Conservation (phyloP, 2,797 vertebrate species). For the Spinibarbus caldwelli region DNA sequence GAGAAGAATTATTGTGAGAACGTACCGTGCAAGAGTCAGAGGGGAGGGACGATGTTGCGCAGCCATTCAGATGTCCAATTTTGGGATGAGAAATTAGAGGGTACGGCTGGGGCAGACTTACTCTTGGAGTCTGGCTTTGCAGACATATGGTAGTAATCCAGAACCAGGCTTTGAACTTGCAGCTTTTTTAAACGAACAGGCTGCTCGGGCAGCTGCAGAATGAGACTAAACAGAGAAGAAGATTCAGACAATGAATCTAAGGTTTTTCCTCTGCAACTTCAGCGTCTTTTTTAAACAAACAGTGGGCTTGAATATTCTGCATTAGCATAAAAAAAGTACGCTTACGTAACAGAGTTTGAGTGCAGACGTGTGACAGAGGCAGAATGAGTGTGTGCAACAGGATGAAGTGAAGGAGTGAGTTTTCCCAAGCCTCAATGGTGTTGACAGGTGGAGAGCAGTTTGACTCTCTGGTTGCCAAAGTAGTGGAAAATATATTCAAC, state of each 20-base stretch:
- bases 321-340: neutral
- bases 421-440: constrained; percentile 34
- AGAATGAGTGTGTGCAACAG: constrained; percentile 46
- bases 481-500: constrained; percentile 62
- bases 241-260: constrained; percentile 38
- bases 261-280: constrained; percentile 3
- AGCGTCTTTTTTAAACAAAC: neutral
- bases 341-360: neutral
- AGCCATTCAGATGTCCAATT: constrained; percentile 83
- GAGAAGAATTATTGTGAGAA: constrained; percentile 76
- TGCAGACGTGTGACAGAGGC: neutral
- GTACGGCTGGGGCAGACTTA: constrained; percentile 75
- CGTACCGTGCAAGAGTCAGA: constrained; percentile 63
- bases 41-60: constrained; percentile 75
- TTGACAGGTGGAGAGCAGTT: constrained; percentile 52
- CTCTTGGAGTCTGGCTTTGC: constrained; percentile 73
- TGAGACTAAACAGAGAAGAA: constrained; percentile 64
- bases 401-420: constrained; percentile 40
- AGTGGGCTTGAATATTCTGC: neutral
- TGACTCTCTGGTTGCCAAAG: constrained; percentile 66
- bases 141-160: constrained; percentile 84
- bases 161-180: constrained; percentile 74
- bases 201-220: constrained; percentile 72
- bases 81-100: constrained; percentile 86
- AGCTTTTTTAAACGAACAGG: constrained; percentile 78